phyloP scores from a whole-genome alignment of 2,113 vertebrate species.

The Grus americana region DNA sequence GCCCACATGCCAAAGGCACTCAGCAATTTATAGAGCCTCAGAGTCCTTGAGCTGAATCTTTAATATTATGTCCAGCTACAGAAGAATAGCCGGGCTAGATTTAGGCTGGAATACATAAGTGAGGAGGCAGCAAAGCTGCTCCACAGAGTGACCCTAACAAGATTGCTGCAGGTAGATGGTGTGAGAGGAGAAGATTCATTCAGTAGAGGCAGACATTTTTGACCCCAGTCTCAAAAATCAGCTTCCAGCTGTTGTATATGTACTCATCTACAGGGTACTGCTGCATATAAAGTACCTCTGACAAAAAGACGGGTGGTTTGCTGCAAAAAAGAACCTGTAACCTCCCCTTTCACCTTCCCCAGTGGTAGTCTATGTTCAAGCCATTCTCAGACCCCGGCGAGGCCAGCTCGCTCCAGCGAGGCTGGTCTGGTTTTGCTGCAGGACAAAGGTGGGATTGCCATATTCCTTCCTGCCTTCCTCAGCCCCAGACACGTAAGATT shows the following conservation, averaged over 20 bases:
- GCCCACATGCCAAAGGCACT: neutral
- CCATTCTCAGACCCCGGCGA: accelerated
- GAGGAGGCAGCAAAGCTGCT: neutral
- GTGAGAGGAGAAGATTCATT: neutral
- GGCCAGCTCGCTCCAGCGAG: accelerated
- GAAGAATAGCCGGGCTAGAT: neutral
- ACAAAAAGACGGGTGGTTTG: neutral
- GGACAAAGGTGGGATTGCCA: neutral
- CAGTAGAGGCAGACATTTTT: neutral
- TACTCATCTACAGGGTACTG: neutral
- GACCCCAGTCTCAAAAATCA: neutral
- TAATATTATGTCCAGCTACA: neutral
- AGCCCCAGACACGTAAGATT: neutral
- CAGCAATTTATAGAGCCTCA: neutral
- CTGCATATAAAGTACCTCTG: neutral
- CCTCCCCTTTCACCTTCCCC: neutral
- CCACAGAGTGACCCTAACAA: neutral
- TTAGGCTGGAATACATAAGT: neutral
- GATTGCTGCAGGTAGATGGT: neutral
- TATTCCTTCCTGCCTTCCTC: neutral
- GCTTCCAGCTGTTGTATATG: neutral
- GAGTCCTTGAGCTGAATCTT: neutral
- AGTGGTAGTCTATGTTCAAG: neutral
- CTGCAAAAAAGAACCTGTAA: neutral
- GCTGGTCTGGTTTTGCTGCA: neutral